Base-by-base conservation (phyloP, 2,113 vertebrate genomes). In the Cynocephalus volans region DNA sequence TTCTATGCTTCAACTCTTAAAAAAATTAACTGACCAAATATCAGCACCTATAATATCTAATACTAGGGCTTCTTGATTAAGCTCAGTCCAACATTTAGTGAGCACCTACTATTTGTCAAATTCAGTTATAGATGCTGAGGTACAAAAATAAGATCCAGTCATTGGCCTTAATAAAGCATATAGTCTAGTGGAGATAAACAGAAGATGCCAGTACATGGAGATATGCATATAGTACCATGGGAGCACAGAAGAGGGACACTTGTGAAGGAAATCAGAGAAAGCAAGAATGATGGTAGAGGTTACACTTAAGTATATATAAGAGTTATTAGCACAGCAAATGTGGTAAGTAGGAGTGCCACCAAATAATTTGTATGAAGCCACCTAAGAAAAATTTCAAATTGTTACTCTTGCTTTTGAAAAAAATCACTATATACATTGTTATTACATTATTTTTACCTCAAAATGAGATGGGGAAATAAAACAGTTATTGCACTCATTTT, bases 131-230 rank as follows among this genome's bases (percentile, higher is more conserved):
- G 60, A 58, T 9, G 7, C 56, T 94, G 23, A 86, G 12, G 64
- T 69, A 62, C 50, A 95, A 93, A 90, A 33, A 80, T 36, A 89
- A 95, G 73, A 83, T 64, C 48, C 48, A 88, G 77, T 50, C 88
- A 65, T 28, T 56, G 33, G 64, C 48, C 54, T 83, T 84, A 84
- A 67, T 45, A 48, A 94, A 88, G 62, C 45, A 77, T 33, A 60
- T 0, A 88, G 19, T 28, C 77, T 84, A 65, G 50, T 58, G 31
- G 76, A 88, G 15, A 79, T 60, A 92, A 54, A 65, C 0, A 62
- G n/a, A 86, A 80, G 7, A 45, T 33, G 14, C 13, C 83, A 64
- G 9, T 56, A 88, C 1, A 4, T 4, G 41, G 72, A 85, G 73
- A 73, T 45, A 67, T 1, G 3, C 3, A 76, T 15, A 33, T 24